Evolutionary conservation across 2,113 vertebrate genomes (phyloP).

Genomic region (Cebus imitator): DNA sequence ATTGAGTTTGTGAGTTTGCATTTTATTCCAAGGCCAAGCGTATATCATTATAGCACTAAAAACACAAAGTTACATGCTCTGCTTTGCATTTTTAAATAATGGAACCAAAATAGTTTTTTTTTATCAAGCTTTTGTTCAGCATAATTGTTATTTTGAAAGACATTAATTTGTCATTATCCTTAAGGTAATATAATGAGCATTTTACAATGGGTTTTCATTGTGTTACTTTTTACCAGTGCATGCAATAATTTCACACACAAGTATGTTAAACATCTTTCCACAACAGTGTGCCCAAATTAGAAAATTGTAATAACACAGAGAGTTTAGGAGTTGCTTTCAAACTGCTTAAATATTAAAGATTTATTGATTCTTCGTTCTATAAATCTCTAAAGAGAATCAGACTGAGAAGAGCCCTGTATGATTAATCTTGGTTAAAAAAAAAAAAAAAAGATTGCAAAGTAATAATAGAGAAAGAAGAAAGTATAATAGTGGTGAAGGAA

Average conservation of each 20-base stretch:
- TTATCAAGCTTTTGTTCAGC: background rate
- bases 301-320: slow-evolving; percentile 2
- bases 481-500: background rate
- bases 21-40: background rate
- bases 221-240: background rate
- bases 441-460: slow-evolving; percentile 38
- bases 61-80: background rate
- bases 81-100: background rate
- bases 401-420: background rate
- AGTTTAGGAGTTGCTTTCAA: slow-evolving; percentile 54
- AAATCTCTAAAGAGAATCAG: slow-evolving; percentile 53
- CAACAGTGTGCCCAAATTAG: background rate
- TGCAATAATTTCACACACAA: background rate
- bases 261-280: slow-evolving; percentile 11
- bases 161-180: background rate
- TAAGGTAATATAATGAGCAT: background rate
- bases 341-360: slow-evolving; percentile 73
- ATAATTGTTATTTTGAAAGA: background rate
- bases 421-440: slow-evolving; percentile 13
- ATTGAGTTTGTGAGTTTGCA: background rate
- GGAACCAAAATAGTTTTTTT: background rate
- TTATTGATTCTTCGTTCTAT: slow-evolving; percentile 65
- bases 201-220: background rate
- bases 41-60: background rate
- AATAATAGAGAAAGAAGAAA: background rate